A percentile compares a stretch with the other conserved stretches of the same genome.
Evolutionary conservation across 2,888 invertebrate genomes (phyloP).

Genomic region (Sesia bembeciformis): DNA sequence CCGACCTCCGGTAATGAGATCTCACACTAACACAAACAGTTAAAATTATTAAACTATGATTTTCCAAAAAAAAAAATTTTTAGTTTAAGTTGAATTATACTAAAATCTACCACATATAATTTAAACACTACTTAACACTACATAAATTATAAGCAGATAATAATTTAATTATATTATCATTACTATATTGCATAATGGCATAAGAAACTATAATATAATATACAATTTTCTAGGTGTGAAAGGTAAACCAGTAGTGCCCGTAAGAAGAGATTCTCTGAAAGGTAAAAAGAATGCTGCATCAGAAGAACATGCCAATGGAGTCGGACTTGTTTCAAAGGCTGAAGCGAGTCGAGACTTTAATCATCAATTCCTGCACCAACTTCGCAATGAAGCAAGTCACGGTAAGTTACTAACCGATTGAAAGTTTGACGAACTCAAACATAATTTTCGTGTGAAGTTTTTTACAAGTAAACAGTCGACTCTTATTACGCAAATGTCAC

Average conservation of each 20-base stretch:
- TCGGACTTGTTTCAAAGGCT: background rate
- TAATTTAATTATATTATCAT: too few relatives aligned
- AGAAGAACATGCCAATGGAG: background rate
- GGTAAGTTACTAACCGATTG: background rate
- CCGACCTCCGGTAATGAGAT: too few relatives aligned
- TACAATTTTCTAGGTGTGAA: background rate
- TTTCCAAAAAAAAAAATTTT: too few relatives aligned
- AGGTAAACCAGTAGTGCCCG: background rate
- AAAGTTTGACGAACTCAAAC: background rate
- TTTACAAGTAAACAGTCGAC: background rate
- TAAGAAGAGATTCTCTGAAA: background rate
- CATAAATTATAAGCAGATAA: too few relatives aligned
- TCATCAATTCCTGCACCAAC: constrained; percentile 9
- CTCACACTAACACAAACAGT: too few relatives aligned
- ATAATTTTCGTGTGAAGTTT: background rate
- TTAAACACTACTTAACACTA: too few relatives aligned
- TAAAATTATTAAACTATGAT: too few relatives aligned
- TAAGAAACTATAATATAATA: too few relatives aligned
- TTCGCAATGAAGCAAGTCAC: constrained; percentile 7
- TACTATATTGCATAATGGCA: too few relatives aligned
- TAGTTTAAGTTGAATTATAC: too few relatives aligned
- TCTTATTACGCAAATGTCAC: too few relatives aligned
- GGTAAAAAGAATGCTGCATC: background rate
- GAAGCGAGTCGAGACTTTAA: constrained; percentile 1
- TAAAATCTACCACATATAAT: too few relatives aligned